Evolutionary conservation across 2,888 invertebrate species (phyloP), one percentile per base, ranked within the genome.

Genomic region (Serripes groenlandicus): DNA sequence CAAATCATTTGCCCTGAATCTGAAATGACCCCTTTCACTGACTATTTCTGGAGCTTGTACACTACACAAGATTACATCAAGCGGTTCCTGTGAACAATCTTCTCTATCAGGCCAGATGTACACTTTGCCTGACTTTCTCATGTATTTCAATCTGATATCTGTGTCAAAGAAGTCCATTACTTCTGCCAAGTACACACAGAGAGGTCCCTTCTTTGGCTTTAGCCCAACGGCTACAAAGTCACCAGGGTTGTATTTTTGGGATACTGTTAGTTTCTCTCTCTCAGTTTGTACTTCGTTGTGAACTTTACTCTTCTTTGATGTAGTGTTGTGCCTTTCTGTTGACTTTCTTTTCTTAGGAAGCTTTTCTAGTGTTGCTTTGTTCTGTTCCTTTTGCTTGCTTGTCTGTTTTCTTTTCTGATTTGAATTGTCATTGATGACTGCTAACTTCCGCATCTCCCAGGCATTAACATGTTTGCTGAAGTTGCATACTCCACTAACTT

Each of bases 11-110:
- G 62, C 23, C 3, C 30, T 70, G 30, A 75, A 75, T 42, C 35
- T 71, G 37, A 75, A 80, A 64, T 80, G 80, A 30, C 80, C 75
- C 56, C 80, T 60, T 71, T 80, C 80, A 80, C 66, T 79, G 56
- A 80, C 72, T 35, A 75, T 28, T 71, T 71, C 54, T 56, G 80
- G 78, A 28, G 54, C 66, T 75, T 70, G 15, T 62, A 75, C 35
- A 1, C 49, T 54, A 4, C 11, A 49, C 32, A 79, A 26, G 62
- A 79, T 69, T 21, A 34, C 42, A 34, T 75, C 62, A 28, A 49
- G 1, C 28, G 69, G 64, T 30, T 80, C 75, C 23, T 69, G 69
- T 49, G 80, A 80, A 28, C 0, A 11, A 28, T 80, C 80, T 7
- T 69, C 37, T 34, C 21, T 62, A 1, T 80, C 80, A n/a, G n/a